phyloP scores from a whole-genome alignment of 2,113 vertebrate genomes.

The Ammospiza caudacuta region DNA sequence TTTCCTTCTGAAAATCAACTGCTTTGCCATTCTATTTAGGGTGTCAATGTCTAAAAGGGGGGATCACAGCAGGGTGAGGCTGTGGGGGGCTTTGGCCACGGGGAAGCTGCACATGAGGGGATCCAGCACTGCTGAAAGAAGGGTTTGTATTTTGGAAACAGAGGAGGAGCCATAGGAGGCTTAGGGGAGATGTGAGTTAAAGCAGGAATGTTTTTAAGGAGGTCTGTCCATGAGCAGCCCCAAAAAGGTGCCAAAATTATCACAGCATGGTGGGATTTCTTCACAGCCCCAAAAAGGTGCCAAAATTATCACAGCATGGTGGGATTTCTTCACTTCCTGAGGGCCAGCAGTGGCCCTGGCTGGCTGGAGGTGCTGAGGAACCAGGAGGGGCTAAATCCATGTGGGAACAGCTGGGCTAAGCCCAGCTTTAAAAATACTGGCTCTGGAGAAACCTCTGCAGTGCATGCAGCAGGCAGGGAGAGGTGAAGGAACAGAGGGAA shows the following conservation, averaged over 20 bases:
- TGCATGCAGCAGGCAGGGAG: background rate
- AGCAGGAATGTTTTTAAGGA: background rate
- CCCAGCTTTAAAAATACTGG: background rate
- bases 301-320: background rate
- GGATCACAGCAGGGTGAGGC: background rate
- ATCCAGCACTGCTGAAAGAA: background rate
- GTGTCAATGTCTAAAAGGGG: background rate
- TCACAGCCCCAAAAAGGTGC: background rate
- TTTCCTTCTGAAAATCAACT: background rate
- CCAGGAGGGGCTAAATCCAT: background rate
- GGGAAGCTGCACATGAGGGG: background rate
- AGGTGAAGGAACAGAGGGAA: background rate
- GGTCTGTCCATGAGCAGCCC: background rate
- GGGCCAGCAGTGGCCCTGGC: background rate
- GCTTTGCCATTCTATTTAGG: background rate
- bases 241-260: background rate
- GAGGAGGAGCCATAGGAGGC: background rate
- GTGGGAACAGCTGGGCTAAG: background rate
- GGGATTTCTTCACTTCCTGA: background rate
- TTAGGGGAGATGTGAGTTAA: background rate
- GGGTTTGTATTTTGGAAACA: background rate
- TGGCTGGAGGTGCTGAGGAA: background rate
- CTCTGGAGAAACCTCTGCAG: slow-evolving; percentile 8
- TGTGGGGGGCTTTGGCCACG: background rate
- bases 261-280: background rate